These are phyloP conservation scores for Drosophila subsilvestris DNA, from an alignment of 2,888 invertebrate genomes.

Conservation along the genomic window DNA sequence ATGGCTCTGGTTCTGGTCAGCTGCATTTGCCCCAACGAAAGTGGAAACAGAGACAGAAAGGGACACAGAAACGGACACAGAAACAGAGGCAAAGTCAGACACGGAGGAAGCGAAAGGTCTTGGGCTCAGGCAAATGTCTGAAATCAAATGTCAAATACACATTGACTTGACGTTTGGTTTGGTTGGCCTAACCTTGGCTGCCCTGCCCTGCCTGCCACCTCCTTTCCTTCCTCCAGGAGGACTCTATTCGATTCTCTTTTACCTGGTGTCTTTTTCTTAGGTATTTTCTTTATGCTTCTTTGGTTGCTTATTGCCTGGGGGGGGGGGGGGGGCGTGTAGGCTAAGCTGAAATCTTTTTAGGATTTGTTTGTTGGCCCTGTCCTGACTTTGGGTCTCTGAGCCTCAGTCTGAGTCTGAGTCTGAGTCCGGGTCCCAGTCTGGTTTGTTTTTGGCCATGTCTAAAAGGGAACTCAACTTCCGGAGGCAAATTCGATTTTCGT, in stretches of 20 bases:
- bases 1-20: conserved; percentile 56
- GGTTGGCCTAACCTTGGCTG: conserved; percentile 67
- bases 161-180: conserved; percentile 58
- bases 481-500: conserved; percentile 76
- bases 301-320: conserved; percentile 59
- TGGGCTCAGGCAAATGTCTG: conserved; percentile 37
- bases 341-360: conserved; percentile 68
- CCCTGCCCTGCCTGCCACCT: background rate
- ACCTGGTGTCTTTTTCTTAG: conserved; percentile 50
- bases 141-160: conserved; percentile 78
- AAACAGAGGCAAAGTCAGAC: background rate
- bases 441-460: conserved; percentile 8
- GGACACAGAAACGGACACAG: conserved; percentile 1
- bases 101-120: conserved; percentile 25
- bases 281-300: conserved; percentile 61
- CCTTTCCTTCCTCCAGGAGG: background rate
- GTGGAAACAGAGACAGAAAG: conserved; percentile 46
- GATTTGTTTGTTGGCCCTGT: conserved; percentile 53
- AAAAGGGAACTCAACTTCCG: conserved; percentile 60
- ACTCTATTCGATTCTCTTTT: conserved; percentile 27
- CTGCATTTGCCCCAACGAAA: conserved; percentile 55
- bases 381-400: background rate
- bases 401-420: conserved; percentile 9
- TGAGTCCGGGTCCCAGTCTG: conserved; percentile 9
- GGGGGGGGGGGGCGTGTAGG: background rate